Base-by-base conservation (phyloP, 2,888 invertebrate genomes). In the Rhamnusium bicolor region DNA sequence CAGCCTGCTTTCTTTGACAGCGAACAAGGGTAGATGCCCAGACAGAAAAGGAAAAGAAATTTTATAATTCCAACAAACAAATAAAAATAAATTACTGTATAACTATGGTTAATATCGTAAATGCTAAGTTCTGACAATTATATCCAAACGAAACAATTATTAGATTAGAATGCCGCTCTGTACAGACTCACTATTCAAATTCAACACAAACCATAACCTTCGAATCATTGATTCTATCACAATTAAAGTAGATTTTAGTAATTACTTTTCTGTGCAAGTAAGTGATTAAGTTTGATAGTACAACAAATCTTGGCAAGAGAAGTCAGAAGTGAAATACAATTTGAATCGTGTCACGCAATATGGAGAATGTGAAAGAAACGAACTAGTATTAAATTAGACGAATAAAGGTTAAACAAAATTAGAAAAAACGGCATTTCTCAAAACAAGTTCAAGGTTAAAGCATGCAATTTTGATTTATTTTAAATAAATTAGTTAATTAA, bases 161-260 rank as follows among this genome's bases (percentile, higher is more conserved):
- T 61, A 19, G 58, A 65, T 65, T 53, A 65, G 51, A 18, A 65
- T 32, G 10, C 40, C 65, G 7, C 8, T 32, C 58, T 18, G 18
- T 12, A 14, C n/a, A 32, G 32, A 40, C 32, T 19, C 16, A 24
- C 51, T 32, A 53, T 18, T 51, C 24, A 19, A 32, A 53, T 19
- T 65, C 40, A 65, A 65, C 65, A 40, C 53, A 53, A 19, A 16
- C 32, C 53, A 53, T 65, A 65, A 32, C 51, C 65, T 53, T 21
- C 65, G 18, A 32, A 53, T 12, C 65, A n/a, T 16, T 40, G 65
- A 54, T 49, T 65, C 21, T 65, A 29, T 63, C 53, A 32, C 53
- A 53, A 63, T 61, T 61, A 62, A 54, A 53, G 53, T 46, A 46
- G 63, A 61, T 62, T 70, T 61, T 61, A 24, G 70, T 63, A 62